Evolutionary conservation across 2,113 vertebrate species (phyloP).

Genomic region (Rhea pennata): DNA sequence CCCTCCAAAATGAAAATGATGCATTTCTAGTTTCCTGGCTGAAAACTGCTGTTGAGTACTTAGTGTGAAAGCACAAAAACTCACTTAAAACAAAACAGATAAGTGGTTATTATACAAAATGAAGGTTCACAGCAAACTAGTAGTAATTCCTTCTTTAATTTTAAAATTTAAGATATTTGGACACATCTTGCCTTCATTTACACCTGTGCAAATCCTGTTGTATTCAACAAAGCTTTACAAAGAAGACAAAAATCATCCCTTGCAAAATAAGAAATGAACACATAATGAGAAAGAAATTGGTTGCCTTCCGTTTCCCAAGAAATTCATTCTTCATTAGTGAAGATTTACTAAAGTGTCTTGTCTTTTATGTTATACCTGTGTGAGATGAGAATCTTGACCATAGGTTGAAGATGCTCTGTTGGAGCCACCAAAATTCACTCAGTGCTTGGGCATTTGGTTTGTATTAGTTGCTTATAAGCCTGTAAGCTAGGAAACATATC

Average conservation of each 20-base stretch:
- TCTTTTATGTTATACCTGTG: background rate
- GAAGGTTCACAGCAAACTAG: background rate
- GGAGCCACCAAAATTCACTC: background rate
- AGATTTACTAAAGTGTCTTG: background rate
- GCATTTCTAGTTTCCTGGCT: background rate
- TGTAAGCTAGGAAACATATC: background rate
- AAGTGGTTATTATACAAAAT: background rate
- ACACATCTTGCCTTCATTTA: conserved; percentile 17
- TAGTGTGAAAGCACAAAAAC: background rate
- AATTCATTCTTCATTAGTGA: background rate
- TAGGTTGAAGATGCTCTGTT: fast-evolving
- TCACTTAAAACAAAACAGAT: background rate
- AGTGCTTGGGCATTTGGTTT: background rate
- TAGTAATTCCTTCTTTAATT: conserved; percentile 1
- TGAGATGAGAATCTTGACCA: background rate
- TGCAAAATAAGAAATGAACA: conserved; percentile 25
- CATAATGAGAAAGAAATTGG: background rate
- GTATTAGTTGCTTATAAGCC: background rate
- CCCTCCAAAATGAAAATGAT: background rate
- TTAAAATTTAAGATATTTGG: conserved; percentile 1
- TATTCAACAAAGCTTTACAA: background rate
- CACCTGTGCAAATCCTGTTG: conserved; percentile 5
- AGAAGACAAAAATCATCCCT: background rate
- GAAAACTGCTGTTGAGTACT: background rate
- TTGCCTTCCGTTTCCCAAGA: background rate